Conservation (phyloP, 1,140 invertebrate species). For the Thaumatotibia leucotreta region DNA sequence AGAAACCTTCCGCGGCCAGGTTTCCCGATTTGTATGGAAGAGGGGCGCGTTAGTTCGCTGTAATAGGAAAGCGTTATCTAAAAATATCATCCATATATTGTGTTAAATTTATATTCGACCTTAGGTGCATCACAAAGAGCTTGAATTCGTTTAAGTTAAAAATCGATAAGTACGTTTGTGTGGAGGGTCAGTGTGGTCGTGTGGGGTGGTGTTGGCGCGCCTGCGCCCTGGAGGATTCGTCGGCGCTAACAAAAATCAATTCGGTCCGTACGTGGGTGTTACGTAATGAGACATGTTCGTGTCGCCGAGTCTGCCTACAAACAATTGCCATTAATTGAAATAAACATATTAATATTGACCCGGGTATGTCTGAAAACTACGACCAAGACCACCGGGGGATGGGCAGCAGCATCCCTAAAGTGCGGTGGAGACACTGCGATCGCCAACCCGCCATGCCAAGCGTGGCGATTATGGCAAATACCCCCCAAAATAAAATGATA, state of each 20-base stretch:
- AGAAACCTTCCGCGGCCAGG: conserved; percentile 57
- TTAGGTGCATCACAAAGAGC: conserved; percentile 10
- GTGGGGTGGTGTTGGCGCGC: conserved; percentile 47
- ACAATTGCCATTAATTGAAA: conserved; percentile 37
- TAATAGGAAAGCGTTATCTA: conserved; percentile 68
- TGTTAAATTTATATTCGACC: conserved; percentile 21
- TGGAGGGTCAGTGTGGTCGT: conserved; percentile 28
- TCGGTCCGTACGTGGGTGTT: conserved; percentile 62
- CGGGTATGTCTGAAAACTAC: too few species aligned
- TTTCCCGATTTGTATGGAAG: conserved; percentile 68
- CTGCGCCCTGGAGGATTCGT: conserved; percentile 45
- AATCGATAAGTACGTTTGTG: conserved; percentile 29
- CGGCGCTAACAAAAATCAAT: conserved; percentile 67
- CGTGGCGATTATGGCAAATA: too few species aligned
- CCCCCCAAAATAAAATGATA: too few species aligned
- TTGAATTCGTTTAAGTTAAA: conserved; percentile 13
- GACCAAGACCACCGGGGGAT: too few species aligned
- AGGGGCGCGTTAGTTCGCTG: conserved; percentile 64
- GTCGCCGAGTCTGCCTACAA: conserved; percentile 33
- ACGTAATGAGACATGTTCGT: conserved; percentile 63
- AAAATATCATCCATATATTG: conserved; percentile 57
- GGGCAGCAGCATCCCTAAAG: too few species aligned
- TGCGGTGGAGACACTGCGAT: too few species aligned
- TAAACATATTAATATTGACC: background rate
- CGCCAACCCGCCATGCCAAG: too few species aligned